Percentiles rank a stretch among this genome's conserved stretches.
phyloP scores from a whole-genome alignment of 2,797 vertebrate species.

The Xyrichtys novacula region DNA sequence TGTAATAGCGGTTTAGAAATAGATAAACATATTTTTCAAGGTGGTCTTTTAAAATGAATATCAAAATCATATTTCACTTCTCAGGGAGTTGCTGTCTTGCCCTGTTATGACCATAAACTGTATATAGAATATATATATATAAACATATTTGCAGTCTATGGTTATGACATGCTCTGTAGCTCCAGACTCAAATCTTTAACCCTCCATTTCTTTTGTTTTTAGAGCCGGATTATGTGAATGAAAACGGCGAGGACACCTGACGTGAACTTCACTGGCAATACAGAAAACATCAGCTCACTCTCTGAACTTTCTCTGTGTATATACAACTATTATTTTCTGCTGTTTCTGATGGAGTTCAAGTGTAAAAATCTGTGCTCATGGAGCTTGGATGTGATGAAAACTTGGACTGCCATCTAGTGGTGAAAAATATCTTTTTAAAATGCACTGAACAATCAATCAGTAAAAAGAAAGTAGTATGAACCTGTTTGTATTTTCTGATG shows the following conservation, averaged over 20 bases:
- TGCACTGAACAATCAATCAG: not conserved
- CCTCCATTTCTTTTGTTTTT: not conserved
- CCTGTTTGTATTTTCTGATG: not conserved
- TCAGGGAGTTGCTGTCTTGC: no score
- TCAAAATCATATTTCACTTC: no score
- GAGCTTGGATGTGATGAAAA: not conserved
- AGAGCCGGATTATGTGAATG: constrained; percentile 69
- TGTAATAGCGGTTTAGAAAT: no score
- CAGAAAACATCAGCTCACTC: not conserved
- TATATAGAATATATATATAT: no score
- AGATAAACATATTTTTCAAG: no score
- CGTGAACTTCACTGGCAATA: not conserved
- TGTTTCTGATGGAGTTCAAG: not conserved
- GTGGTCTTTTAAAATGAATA: no score
- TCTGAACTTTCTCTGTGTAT: not conserved
- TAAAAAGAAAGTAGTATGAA: not conserved
- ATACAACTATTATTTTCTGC: not conserved
- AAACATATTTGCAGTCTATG: no score
- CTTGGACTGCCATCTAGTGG: constrained; percentile 36
- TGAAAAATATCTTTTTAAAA: not conserved
- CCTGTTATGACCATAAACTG: no score
- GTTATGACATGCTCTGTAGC: no score
- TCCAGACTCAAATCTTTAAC: not conserved
- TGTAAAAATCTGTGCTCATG: constrained; percentile 2
- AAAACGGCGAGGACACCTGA: constrained; percentile 4